These are phyloP conservation scores for Psix sp. DNA, from an alignment of 1,140 invertebrate species.

Conservation along the genomic window DNA sequence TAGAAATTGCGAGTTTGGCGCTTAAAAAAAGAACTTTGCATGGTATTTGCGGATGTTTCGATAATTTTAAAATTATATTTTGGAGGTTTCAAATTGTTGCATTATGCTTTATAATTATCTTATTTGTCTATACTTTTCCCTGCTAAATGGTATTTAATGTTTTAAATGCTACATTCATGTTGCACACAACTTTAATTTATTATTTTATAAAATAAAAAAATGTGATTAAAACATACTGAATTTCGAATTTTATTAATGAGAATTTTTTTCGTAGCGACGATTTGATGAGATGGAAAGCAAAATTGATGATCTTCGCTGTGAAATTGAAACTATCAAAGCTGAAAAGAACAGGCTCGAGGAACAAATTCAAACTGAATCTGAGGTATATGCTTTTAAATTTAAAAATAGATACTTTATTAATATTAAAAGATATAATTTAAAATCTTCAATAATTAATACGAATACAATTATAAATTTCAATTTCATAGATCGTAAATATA, in stretches of 20 bases:
- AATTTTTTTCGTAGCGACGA: constrained; percentile 70
- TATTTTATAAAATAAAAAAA: no score
- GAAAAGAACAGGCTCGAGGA: constrained; percentile 71
- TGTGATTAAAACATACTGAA: not conserved
- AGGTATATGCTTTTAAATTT: no score
- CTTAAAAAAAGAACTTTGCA: not conserved
- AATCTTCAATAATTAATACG: not conserved
- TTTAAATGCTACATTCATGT: no score
- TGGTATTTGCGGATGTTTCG: constrained; percentile 10
- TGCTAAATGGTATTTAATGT: no score
- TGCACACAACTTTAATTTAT: no score
- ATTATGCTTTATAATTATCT: no score
- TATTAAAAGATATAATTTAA: not conserved
- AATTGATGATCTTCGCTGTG: constrained; percentile 70
- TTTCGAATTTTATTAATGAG: constrained; percentile 67
- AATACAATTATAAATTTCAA: not conserved
- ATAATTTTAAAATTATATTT: not conserved
- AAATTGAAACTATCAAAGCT: constrained; percentile 71
- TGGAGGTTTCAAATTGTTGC: no score
- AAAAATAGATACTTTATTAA: no score
- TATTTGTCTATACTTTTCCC: no score
- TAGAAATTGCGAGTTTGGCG: constrained; percentile 2
- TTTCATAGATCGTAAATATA: no score
- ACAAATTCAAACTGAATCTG: constrained; percentile 69
- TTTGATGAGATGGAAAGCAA: constrained; percentile 75